phyloP scores from a whole-genome alignment of 2,888 invertebrate species.

The Epinotia bilunana region DNA sequence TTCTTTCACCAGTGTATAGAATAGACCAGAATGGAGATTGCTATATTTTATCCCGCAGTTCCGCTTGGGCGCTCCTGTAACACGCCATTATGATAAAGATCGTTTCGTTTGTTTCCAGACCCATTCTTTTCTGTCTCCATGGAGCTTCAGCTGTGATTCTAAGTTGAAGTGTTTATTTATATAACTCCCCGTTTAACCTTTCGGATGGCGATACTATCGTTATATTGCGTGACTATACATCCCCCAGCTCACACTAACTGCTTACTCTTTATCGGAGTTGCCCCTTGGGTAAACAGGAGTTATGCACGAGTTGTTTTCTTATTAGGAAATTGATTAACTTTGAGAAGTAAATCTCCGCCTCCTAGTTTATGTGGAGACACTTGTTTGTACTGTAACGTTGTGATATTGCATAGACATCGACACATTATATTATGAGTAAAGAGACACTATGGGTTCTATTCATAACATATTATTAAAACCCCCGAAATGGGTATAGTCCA shows the following conservation, averaged over 20 bases:
- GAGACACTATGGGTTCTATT: neutral
- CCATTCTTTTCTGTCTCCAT: neutral
- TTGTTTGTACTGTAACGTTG: too few species aligned
- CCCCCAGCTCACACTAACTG: slow-evolving; percentile 31
- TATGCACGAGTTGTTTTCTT: slow-evolving; percentile 15
- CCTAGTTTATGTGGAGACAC: neutral
- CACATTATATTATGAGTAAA: neutral
- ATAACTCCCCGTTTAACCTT: neutral
- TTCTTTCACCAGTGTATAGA: too few species aligned
- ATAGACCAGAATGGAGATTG: too few species aligned
- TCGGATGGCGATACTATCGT: slow-evolving; percentile 20
- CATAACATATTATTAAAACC: too few species aligned
- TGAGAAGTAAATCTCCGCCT: neutral
- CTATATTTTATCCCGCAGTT: too few species aligned
- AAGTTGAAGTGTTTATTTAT: neutral
- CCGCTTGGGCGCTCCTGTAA: too few species aligned
- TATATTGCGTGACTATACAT: slow-evolving; percentile 31
- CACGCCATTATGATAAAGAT: too few species aligned
- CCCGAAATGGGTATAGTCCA: too few species aligned
- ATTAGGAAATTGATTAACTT: neutral
- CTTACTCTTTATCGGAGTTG: slow-evolving; percentile 30
- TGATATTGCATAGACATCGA: too few species aligned
- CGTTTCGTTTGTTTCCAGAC: neutral
- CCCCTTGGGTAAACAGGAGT: slow-evolving; percentile 32
- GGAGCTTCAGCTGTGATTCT: neutral